Evolutionary conservation across 2,888 invertebrate species (phyloP), one percentile per base, ranked within the genome.

Genomic region (Drosophila silvestris): DNA sequence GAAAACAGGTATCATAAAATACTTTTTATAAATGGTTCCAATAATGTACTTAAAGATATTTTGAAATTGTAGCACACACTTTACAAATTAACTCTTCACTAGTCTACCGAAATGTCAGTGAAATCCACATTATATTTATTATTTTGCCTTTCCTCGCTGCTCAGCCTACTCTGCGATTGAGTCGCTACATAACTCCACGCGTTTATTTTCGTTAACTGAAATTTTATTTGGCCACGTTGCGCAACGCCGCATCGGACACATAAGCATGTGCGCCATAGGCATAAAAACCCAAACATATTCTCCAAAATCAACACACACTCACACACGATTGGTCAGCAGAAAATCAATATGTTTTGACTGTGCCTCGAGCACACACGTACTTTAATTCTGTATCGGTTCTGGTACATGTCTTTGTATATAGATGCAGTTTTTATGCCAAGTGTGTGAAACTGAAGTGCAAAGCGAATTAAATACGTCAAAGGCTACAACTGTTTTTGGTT

Each of bases 201-300:
- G 74, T 82, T 85, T 85, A 82, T 83, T 77, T 83, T 74, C 62
- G 85, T 79, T 89, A 86, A 82, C 80, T 74, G 82, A 79, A 78
- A 78, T 86, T 89, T 86, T 86, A 87, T 90, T 90, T 70, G 84
- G 78, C 74, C 78, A 81, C 83, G 74, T 82, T 78, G 70, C 32
- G 76, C 54, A 66, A 73, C 81, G 79, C 63, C 73, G 78, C 79
- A 66, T 61, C 28, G 66, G 54, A 56, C 62, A 65, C 70, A 85
- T 82, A 68, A 84, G 78, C 75, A 89, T 81, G 79, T 83, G 71
- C 66, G 66, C 76, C 58, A 51, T 68, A 54, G 72, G 78, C 83
- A 80, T 68, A 76, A 74, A 80, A 76, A n/a, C 56, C 57, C 61
- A 59, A 86, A 73, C 69, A 78, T 70, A 80, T 88, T 70, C 69